Base-by-base conservation (phyloP, 2,888 invertebrate genomes). In the Idaea dimidiata region DNA sequence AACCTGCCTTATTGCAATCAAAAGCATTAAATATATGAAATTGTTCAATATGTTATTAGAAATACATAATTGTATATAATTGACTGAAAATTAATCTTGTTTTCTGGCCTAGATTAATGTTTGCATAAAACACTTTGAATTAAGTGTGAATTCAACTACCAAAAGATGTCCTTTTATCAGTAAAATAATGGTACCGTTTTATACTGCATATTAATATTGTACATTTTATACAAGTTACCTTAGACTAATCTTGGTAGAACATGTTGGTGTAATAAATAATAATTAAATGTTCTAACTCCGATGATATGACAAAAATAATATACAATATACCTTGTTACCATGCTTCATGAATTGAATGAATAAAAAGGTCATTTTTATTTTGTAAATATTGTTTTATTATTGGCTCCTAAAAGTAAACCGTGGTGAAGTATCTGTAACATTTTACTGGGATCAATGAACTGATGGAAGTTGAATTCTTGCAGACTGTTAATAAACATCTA, bases 191-290 rank as follows among this genome's bases (percentile, higher is more conserved):
- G 83, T 87, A 91, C 89, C 87, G 87, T 90, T 91, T 91, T 90
- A 90, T 90, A 91, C 85, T 76, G 76, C 76, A 77, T 80, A 79
- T 80, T 82, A 81, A 78, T 77, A 83, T 78, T 79, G 89, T 90
- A 90, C 86, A 88, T 89, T 91, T 91, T 91, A 91, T 90, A 92
- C 90, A 87, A 91, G 91, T 92, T 91, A 92, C 91, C 91, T 86
- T 90, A 90, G 88, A 86, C 79, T 90, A 88, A 89, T 87, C 80
- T 89, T 88, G 84, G 86, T 90, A 90, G 87, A 81, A 84, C 82
- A 82, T 86, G 87, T 86, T 87, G 80, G 73, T 86, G 81, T 88
- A 88, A 84, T 43, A 43, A 43, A 83, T 84, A 87, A 87, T 43
- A 43, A 43, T 83, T 84, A 87, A 87, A 84, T 89, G 85, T 89